Base-by-base conservation (phyloP, 2,888 invertebrate genomes). In the Stegana nigrithorax region DNA sequence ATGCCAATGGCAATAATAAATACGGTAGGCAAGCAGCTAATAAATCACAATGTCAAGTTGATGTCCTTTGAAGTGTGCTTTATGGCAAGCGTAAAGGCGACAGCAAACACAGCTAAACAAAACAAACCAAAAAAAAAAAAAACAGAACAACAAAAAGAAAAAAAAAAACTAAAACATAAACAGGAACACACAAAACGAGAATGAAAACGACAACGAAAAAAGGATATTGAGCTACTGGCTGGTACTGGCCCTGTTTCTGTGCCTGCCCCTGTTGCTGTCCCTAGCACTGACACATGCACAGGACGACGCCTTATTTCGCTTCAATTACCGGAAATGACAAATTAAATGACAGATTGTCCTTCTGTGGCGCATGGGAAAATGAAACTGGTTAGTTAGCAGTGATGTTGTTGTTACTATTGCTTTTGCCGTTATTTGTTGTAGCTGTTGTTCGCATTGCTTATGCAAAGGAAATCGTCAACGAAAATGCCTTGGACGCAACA, bases 1-100 rank as follows among this genome's bases (percentile, higher is more conserved):
- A 44, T 2, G n/a, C 2, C 10, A 17, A 19, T 4, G 19, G 19
- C 19, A n/a, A 44, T 19, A 44, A 44, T 44, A 21, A 44, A 44
- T 17, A 44, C 44, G 19, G 44, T 17, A 17, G 8, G 44, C 14
- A 26, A 50, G 50, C 5, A 64, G 64, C 69, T 69, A 65, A 74
- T 74, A 76, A 74, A 76, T 74, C 77, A 76, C 66, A 72, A 73
- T 71, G 75, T 75, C 75, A 75, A 67, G 67, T 64, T 67, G 69
- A 65, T 73, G 64, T 65, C 58, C 67, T 76, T 69, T 70, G 66
- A 69, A 70, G 66, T 65, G 66, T 27, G 53, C 50, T 5, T 50
- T 42, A 23, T 17, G 26, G 14, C 39, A 21, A n/a, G n/a, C n/a
- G 32, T 4, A 10, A 17, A 36, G 23, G 57, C 27, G 36, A 10